Evolutionary conservation across 2,797 vertebrate genomes (phyloP), one percentile per base, ranked within the genome.

Genomic region (Sandelia bainsii): DNA sequence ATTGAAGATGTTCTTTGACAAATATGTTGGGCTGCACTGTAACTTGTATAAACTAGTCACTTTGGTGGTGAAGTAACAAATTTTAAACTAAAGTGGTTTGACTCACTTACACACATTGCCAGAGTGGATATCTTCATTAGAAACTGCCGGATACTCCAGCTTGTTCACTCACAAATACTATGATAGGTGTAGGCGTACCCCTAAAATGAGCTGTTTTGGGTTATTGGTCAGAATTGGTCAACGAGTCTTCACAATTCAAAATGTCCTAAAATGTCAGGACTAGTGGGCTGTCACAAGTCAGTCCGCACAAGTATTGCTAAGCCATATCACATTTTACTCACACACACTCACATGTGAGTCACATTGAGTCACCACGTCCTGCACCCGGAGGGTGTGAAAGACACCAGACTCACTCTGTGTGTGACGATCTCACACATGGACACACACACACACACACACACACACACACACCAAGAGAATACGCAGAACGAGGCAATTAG

Each of bases 401-500:
- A 83, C 87, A 73, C 61, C 74, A 82, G 54, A 73, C 45, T 65
- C 69, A 65, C 57, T 76, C 80, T 72, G 66, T 16, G 48, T 77
- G 75, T 72, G 59, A 75, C 44, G 39, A 82, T 79, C 19, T 56
- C 20, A 0, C 56, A 50, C 32, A 60, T 64, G 44, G 46, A 23
- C 57, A 56, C 62, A 62, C 48, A 72, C 50, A 72, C 23, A 42
- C 20, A n/a, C n/a, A n/a, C 52, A 46, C 50, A 49, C 50, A 23
- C 57, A 56, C 62, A 62, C 48, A 72, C 50, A 72, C 23, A 42
- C 20, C 46, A 48, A 54, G 67, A 77, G 69, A 83, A 69, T 58
- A 56, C 46, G 48, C 64, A 79, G 69, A 79, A 73, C 44, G 42
- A 83, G 69, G 88, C 86, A 91, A 88, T 92, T 91, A 91, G 84